Evolutionary conservation across 1,140 invertebrate species (phyloP).

Genomic region (Trachymyrmex cornetzi): DNA sequence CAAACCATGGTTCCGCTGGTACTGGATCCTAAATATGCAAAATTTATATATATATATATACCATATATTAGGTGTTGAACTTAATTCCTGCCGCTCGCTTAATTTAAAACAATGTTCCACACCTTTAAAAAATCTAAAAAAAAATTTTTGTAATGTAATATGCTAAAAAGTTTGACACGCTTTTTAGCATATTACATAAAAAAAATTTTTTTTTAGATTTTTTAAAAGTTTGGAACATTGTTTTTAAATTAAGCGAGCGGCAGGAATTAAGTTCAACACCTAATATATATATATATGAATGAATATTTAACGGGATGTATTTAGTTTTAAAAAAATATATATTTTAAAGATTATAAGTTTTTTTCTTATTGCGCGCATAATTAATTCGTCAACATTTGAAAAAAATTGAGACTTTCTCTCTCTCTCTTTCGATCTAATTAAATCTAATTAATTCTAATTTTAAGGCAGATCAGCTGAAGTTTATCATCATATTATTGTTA

Average conservation of each 20-base stretch:
- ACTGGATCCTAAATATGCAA: conserved; percentile 86
- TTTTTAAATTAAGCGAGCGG: too few species aligned
- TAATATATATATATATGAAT: neutral
- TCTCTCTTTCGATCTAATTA: too few species aligned
- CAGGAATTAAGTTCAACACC: too few species aligned
- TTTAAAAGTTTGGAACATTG: too few species aligned
- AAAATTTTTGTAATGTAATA: too few species aligned
- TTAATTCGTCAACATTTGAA: neutral
- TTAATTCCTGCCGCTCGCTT: too few species aligned
- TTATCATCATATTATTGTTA: neutral
- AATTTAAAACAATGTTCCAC: too few species aligned
- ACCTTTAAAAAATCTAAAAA: too few species aligned
- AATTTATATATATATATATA: neutral
- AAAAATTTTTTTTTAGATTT: too few species aligned
- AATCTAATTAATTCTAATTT: neutral
- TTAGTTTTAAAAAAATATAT: neutral
- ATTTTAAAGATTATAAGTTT: neutral
- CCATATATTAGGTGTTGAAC: too few species aligned
- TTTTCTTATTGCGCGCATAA: neutral
- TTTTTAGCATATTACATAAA: too few species aligned
- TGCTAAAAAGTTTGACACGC: too few species aligned
- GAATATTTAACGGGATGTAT: neutral
- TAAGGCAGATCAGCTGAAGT: neutral
- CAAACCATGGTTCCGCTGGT: conserved; percentile 87
- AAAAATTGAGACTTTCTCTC: neutral